phyloP scores from a whole-genome alignment of 2,888 invertebrate genomes.

The Eupelmus urozonus region DNA sequence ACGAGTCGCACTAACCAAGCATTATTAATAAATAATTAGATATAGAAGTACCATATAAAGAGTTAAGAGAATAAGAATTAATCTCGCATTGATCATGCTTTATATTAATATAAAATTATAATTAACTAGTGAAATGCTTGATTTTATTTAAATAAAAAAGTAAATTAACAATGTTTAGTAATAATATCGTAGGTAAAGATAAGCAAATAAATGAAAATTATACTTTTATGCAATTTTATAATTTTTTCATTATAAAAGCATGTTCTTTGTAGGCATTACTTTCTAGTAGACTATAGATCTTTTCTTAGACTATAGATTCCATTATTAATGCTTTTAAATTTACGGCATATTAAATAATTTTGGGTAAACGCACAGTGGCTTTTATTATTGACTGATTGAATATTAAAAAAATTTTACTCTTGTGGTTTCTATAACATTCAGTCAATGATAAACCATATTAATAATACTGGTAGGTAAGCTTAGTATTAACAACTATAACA shows the following conservation, averaged over 20 bases:
- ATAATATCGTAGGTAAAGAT: too few relatives aligned
- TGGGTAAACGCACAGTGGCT: neutral
- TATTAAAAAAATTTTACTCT: neutral
- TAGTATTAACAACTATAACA: neutral
- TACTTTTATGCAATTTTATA: neutral
- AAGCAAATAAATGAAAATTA: neutral
- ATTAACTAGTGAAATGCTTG: too few relatives aligned
- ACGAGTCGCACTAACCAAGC: constrained; percentile 65
- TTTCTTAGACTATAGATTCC: too few relatives aligned
- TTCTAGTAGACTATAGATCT: too few relatives aligned
- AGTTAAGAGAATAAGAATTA: too few relatives aligned
- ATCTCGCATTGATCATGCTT: too few relatives aligned
- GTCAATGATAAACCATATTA: neutral
- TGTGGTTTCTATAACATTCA: too few relatives aligned
- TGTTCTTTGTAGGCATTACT: too few relatives aligned
- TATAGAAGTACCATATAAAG: too few relatives aligned
- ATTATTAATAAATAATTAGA: constrained; percentile 59
- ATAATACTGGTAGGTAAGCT: neutral
- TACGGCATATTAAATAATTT: neutral
- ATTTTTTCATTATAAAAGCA: neutral
- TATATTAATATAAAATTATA: too few relatives aligned
- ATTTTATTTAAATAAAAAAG: neutral
- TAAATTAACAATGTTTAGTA: neutral
- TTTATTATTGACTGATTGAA: constrained; percentile 15
- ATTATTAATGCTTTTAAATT: neutral